Evolutionary conservation across 2,888 invertebrate genomes (phyloP), one percentile per base, ranked within the genome.

Genomic region (Atethmia centrago): DNA sequence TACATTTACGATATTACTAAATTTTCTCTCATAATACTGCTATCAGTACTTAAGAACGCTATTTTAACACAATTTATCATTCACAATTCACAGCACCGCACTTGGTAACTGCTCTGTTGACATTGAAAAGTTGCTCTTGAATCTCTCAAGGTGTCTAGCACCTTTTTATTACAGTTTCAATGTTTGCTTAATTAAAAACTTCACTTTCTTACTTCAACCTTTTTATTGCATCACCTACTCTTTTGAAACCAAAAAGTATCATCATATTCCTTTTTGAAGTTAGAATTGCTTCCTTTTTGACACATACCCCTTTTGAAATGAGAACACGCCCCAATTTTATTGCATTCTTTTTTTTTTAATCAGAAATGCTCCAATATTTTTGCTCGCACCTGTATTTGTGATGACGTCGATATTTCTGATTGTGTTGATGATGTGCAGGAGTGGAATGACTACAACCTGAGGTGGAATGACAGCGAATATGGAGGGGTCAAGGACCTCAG

Each of bases 371-470:
- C 87, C 81, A 86, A 67, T 73, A 58, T 66, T 83, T 79, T 82
- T 79, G 83, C 85, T 84, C 82, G 82, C 73, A 31, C 9, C 31
- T 71, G 28, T 79, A 31, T 74, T 58, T 42, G 28, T 67, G 62
- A 66, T 71, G 67, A 53, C 68, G 56, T 64, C 71, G 80, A 81
- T 92, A 85, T 81, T 80, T 88, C 88, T 91, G 88, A 83, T 84
- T 87, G 83, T 86, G 75, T 78, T 89, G 80, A 90, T 90, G 92
- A 76, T 85, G 91, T 89, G 92, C 97, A 99, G 99, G 99, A 99
- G 97, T 99, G 99, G 99, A 98, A 98, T 92, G 99, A 99, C 96
- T 99, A 99, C 97, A 99, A 99, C 96, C 97, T 99, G 89, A 97
- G 98, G 91, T 99, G 99, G 99, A 99, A 99, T 95, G 98, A 98